Evolutionary conservation across 2,797 vertebrate genomes (phyloP).

Genomic region (Sebastes wilsoni): DNA sequence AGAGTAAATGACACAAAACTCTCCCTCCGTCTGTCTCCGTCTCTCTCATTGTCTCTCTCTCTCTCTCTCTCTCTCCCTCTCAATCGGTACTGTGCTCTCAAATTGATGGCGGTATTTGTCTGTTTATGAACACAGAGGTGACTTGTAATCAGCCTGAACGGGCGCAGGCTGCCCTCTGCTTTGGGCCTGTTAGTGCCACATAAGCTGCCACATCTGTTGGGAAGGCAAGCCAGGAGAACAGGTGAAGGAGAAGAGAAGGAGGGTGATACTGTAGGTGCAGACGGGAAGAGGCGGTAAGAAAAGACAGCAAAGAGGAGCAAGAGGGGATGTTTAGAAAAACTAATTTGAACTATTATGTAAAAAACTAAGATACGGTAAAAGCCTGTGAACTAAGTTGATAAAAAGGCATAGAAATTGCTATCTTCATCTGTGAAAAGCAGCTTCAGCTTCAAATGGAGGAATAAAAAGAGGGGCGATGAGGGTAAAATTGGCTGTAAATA

Average conservation of each 20-base stretch:
- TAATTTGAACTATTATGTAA: slow-evolving; percentile 9
- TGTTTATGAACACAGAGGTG: slow-evolving; percentile 80
- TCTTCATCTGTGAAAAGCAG: slow-evolving; percentile 55
- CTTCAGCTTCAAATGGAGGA: slow-evolving; percentile 54
- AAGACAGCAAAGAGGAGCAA: neutral
- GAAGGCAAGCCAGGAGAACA: slow-evolving; percentile 41
- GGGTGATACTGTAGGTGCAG: neutral
- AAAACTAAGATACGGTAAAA: slow-evolving; percentile 29
- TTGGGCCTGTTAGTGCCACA: slow-evolving; percentile 66
- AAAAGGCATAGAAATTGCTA: slow-evolving; percentile 18
- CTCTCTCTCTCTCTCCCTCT: slow-evolving; percentile 2
- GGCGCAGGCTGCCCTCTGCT: slow-evolving; percentile 68
- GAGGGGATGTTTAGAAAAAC: slow-evolving; percentile 22
- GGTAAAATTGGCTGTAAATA: slow-evolving; percentile 81
- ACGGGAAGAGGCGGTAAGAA: slow-evolving; percentile 5
- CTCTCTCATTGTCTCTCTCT: slow-evolving; percentile 29
- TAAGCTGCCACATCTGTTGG: slow-evolving; percentile 71
- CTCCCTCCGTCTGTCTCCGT: slow-evolving; percentile 59
- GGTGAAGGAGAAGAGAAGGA: neutral
- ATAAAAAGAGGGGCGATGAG: slow-evolving; percentile 69
- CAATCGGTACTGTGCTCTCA: slow-evolving; percentile 42
- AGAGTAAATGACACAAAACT: slow-evolving; percentile 71
- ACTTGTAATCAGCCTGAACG: slow-evolving; percentile 80
- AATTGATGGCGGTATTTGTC: slow-evolving; percentile 76
- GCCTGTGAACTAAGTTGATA: slow-evolving; percentile 17